Evolutionary conservation across 1,140 invertebrate genomes (phyloP).

Genomic region (Brachionus rotundiformis): DNA sequence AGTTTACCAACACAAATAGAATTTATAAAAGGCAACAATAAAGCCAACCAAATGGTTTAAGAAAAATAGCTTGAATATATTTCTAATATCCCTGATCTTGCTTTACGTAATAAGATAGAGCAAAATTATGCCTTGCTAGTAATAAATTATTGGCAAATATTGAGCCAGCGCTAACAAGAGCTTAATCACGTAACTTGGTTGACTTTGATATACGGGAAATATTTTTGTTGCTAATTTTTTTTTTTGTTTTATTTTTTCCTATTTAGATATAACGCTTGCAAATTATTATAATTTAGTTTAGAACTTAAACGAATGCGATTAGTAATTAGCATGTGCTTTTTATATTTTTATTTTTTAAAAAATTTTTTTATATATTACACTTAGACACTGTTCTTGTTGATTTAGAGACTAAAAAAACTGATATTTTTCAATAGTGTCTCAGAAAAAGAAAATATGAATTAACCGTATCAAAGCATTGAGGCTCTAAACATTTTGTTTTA

Average conservation of each 20-base stretch:
- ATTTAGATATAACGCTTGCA: neutral
- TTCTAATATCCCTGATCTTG: neutral
- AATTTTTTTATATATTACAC: too few species aligned
- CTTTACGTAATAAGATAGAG: too few species aligned
- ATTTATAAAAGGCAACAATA: neutral
- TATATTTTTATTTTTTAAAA: neutral
- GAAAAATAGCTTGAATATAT: too few species aligned
- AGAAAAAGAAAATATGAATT: too few species aligned
- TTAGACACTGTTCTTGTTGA: too few species aligned
- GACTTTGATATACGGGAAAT: neutral
- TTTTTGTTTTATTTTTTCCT: too few species aligned
- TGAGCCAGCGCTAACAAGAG: neutral
- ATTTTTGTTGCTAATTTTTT: neutral
- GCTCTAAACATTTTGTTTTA: too few species aligned
- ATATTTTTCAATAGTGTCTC: too few species aligned
- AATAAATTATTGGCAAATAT: slow-evolving; percentile 9
- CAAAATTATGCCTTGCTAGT: slow-evolving; percentile 8
- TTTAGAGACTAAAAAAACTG: too few species aligned
- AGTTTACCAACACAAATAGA: too few species aligned
- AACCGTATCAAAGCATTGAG: too few species aligned
- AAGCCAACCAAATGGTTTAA: too few species aligned
- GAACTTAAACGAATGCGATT: neutral
- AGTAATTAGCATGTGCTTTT: slow-evolving; percentile 5
- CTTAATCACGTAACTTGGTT: neutral
- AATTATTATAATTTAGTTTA: neutral